Evolutionary conservation across 2,113 vertebrate species (phyloP).

Genomic region (Macrotus californicus): DNA sequence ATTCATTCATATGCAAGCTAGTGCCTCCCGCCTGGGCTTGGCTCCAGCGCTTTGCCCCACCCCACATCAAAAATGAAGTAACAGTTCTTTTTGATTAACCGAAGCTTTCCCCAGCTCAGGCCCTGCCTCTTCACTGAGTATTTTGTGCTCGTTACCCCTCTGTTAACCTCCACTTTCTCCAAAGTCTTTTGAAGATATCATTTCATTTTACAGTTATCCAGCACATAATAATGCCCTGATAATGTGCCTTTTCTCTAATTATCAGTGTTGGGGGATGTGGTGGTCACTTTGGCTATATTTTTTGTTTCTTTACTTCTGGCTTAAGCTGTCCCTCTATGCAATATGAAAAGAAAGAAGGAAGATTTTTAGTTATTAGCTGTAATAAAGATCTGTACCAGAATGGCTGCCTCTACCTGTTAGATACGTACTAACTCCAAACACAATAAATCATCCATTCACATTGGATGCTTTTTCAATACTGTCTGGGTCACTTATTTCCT

Average conservation of each 20-base stretch:
- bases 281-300: background rate
- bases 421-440: background rate
- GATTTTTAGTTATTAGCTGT: background rate
- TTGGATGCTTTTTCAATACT: background rate
- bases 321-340: background rate
- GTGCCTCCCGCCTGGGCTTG: background rate
- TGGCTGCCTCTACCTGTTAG: background rate
- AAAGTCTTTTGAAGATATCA: background rate
- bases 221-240: background rate
- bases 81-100: background rate
- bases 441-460: background rate
- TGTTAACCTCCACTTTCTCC: background rate
- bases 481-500: background rate
- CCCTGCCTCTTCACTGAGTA: background rate
- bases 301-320: constrained; percentile 2
- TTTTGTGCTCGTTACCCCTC: background rate
- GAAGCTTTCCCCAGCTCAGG: background rate
- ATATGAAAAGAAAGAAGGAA: background rate
- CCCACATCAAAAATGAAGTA: background rate
- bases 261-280: background rate
- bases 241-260: background rate
- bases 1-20: background rate
- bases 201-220: background rate
- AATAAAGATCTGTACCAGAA: background rate
- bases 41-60: background rate